Evolutionary conservation across 2,797 vertebrate genomes (phyloP).

Genomic region (Salarias fasciatus): DNA sequence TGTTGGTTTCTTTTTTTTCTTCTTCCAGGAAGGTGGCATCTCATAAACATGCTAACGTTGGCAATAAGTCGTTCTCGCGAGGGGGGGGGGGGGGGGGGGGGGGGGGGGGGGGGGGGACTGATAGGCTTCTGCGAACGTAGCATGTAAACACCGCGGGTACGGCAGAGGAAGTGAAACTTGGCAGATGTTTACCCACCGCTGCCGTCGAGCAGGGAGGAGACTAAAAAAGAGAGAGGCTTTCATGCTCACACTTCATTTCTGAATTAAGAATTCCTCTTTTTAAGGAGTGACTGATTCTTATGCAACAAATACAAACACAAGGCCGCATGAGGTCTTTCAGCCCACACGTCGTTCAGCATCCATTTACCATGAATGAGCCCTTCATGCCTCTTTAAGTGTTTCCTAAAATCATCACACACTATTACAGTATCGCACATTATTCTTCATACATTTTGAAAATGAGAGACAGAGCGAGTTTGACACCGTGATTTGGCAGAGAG

Average conservation of each 20-base stretch:
- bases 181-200: slow-evolving; percentile 27
- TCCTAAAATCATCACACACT: neutral
- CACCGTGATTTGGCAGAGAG: too few species aligned
- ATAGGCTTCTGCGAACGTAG: slow-evolving; percentile 41
- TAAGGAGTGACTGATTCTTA: too few species aligned
- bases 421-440: neutral
- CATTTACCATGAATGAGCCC: neutral
- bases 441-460: too few species aligned
- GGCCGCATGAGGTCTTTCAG: neutral
- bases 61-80: slow-evolving; percentile 42
- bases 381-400: neutral
- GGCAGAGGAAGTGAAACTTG: slow-evolving; percentile 65
- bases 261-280: too few species aligned
- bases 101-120: slow-evolving; percentile 20
- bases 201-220: neutral
- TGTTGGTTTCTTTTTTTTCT: slow-evolving; percentile 14
- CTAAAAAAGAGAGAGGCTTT: too few species aligned
- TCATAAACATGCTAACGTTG: slow-evolving; percentile 65
- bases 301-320: neutral
- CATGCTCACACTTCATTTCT: too few species aligned
- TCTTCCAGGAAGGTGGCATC: slow-evolving; percentile 40
- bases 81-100: slow-evolving; percentile 14
- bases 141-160: slow-evolving; percentile 40
- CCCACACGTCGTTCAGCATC: neutral
- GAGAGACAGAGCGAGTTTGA: too few species aligned